Base-by-base conservation (phyloP, 2,888 invertebrate species). In the Mesorhabditis belari region DNA sequence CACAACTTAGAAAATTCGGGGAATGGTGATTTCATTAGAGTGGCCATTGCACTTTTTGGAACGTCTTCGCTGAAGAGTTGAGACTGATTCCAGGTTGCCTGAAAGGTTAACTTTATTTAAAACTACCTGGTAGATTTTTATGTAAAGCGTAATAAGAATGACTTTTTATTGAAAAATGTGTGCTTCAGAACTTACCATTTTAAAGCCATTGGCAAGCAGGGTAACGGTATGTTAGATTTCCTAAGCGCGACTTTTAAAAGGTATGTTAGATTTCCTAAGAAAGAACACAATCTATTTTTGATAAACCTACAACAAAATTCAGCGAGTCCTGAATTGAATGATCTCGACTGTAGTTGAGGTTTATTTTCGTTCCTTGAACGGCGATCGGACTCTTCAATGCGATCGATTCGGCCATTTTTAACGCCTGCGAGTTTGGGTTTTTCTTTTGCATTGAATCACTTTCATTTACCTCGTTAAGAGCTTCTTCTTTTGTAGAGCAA, bases 331-430 rank as follows among this genome's bases (percentile, higher is more conserved):
- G 87, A 19, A 89, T 90, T 0, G 89, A 85, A 77, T 93, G 91
- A 81, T 92, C 92, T 75, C 92, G 86, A 0, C 93, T 89, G 82
- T 90, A 94, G 63, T 80, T 86, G 25, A 96, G 80, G 44, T 35
- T 35, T 9, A 87, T 84, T 81, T 98, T 98, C 0, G 91, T 90
- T 3, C 88, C 88, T 51, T 96, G 95, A 0, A 96, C 89, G 0
- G 95, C 96, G 4, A 96, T 88, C 0, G 96, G 96, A 83, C 92
- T 93, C 82, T 92, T 91, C 4, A 83, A 81, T 0, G 95, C 90
- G 68, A 98, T 94, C 29, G 83, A 81, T 69, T 86, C 86, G 0
- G 94, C 96, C 55, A 90, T 73, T 5, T 87, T 85, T 2, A 71
- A 28, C 0, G 70, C 63, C 3, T 35, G 9, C 6, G 17, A 35